Evolutionary conservation across 2,113 vertebrate species (phyloP).

Genomic region (Uria lomvia): DNA sequence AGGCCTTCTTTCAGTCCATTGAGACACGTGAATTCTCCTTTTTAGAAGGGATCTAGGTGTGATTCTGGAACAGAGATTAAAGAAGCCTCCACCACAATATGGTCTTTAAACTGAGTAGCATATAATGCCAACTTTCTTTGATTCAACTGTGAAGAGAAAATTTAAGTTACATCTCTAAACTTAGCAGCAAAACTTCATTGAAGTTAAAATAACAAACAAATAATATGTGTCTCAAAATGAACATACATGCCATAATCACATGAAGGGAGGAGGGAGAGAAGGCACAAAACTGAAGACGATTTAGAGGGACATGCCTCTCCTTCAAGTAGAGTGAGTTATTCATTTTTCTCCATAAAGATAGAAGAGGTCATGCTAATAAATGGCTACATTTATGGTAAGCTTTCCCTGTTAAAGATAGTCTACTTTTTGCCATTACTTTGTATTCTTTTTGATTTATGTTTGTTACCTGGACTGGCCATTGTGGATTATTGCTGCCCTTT

Average conservation of each 20-base stretch:
- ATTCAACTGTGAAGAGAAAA: neutral
- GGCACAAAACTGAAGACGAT: neutral
- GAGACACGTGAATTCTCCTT: neutral
- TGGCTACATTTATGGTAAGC: neutral
- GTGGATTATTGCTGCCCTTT: neutral
- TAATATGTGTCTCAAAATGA: neutral
- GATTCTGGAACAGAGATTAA: neutral
- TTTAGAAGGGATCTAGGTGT: neutral
- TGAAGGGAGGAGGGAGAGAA: neutral
- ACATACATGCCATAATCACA: neutral
- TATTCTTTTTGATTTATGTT: neutral
- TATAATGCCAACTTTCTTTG: neutral
- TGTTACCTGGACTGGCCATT: neutral
- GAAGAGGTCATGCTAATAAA: neutral
- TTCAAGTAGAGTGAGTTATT: neutral
- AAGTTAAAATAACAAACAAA: neutral
- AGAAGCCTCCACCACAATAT: neutral
- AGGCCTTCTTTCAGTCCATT: neutral
- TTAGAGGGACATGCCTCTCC: neutral
- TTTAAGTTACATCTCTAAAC: neutral
- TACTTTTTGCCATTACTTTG: neutral
- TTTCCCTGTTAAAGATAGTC: neutral
- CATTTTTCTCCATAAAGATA: neutral
- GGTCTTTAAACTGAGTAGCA: neutral
- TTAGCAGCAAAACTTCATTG: neutral